Evolutionary conservation across 2,888 invertebrate genomes (phyloP), one percentile per base, ranked within the genome.

Genomic region (Drosophila maculinotata): DNA sequence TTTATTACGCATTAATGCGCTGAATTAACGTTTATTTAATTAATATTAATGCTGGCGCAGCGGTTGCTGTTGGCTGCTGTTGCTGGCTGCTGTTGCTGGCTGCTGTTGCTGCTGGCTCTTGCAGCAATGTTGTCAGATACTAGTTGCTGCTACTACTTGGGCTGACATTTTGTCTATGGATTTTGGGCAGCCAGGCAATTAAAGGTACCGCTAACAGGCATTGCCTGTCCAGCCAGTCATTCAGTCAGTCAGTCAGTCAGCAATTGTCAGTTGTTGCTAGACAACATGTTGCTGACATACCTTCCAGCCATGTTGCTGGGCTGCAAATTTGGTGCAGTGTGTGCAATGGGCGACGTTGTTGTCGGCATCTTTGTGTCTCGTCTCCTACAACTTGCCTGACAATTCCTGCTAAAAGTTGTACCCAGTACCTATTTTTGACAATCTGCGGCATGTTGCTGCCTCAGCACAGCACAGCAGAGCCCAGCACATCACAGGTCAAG

Each of bases 11-110:
- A 83, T 87, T 85, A 87, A 83, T 85, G 85, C 81, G 87, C 76
- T 83, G 83, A 85, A 87, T 87, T 83, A 85, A 87, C 83, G 87
- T 87, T 84, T 87, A 82, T 87, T 87, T 83, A 87, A 87, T 83
- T 83, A 83, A 83, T 83, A 83, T 82, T 82, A 82, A 82, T 82
- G 82, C 85, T 69, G 68, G 47, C 36, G 38, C 65, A 69, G 73
- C 65, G 53, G 42, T 45, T 35, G 71, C 44, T 12, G 54, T 17
- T 23, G 20, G 39, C 15, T 39, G 42, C 48, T 41, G 54, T 23
- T 42, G 56, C 39, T 23, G 51, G 4, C 28, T 42, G 44, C 35
- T 36, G 35, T 31, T 53, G 44, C 39, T 51, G 57, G 44, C 30
- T 48, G 59, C 20, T 14, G 30, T 44, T 58, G 45, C 38, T 36